A percentile compares a stretch with the other conserved stretches of the same genome.
Conservation (phyloP, 2,888 invertebrate genomes). For the Coleophora flavipennella region DNA sequence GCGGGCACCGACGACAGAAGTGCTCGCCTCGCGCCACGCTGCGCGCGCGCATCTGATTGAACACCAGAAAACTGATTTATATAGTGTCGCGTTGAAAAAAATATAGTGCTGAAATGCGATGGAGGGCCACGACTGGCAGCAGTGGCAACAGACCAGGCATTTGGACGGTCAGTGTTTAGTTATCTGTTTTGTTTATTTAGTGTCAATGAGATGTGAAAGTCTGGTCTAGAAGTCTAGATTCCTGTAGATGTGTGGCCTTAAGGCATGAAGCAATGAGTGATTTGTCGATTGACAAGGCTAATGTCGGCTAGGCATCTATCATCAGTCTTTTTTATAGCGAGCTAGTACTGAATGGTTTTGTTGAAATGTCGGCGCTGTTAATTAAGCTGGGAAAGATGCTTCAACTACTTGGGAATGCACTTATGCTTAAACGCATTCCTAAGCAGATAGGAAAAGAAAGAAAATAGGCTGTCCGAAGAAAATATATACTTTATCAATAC, state of each 20-base stretch:
- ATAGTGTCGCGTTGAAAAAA: slow-evolving; percentile 66
- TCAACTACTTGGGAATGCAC: too few relatives aligned
- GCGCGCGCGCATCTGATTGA: slow-evolving; percentile 61
- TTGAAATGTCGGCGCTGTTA: neutral
- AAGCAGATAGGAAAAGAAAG: too few relatives aligned
- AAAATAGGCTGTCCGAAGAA: too few relatives aligned
- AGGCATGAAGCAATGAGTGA: slow-evolving; percentile 2
- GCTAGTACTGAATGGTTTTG: neutral
- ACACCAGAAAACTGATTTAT: slow-evolving; percentile 67
- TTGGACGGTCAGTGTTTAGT: slow-evolving; percentile 54
- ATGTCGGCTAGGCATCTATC: slow-evolving; percentile 31
- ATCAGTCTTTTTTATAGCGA: slow-evolving; percentile 17
- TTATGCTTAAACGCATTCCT: too few relatives aligned
- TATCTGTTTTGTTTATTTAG: slow-evolving; percentile 1
- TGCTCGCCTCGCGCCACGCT: slow-evolving; percentile 65
- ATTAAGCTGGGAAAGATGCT: too few relatives aligned
- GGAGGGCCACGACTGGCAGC: slow-evolving; percentile 69
- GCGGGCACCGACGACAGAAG: slow-evolving; percentile 83
- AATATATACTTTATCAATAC: too few relatives aligned
- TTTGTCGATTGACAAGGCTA: slow-evolving; percentile 22
- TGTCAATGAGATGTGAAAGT: too few relatives aligned
- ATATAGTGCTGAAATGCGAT: slow-evolving; percentile 65
- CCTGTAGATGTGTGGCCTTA: neutral
- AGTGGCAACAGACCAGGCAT: slow-evolving; percentile 60
- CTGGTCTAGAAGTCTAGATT: too few relatives aligned